Base-by-base conservation (phyloP, 2,113 vertebrate genomes). In the Pithys albifrons region DNA sequence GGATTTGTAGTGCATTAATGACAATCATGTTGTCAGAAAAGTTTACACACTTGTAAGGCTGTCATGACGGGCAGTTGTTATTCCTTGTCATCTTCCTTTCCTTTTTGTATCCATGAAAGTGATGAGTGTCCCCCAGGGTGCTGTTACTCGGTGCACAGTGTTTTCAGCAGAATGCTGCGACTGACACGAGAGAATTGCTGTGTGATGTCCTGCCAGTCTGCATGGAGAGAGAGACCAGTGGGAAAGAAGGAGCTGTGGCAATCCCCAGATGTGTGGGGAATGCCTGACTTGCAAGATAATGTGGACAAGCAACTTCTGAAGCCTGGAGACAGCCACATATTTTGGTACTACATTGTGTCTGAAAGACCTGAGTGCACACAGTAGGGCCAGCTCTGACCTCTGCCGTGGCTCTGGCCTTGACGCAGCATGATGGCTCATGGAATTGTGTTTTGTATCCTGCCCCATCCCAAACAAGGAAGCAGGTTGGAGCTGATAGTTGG, bases 21-120 rank as follows among this genome's bases (percentile, higher is more conserved):
- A 87, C 91, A 95, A 67, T 95, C 70, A 74, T 70, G 33, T 79
- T 94, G 87, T 90, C 87, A 90, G 37, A 75, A 85, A 92, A 88
- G 54, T 81, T 85, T 31, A 35, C 41, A 3, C 14, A 7, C 35
- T 91, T 51, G 48, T 69, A 71, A 81, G 67, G 64, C 37, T 96
- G 83, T 83, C 35, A 33, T 28, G 69, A 89, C 67, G 45, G 92
- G n/a, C 78, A 88, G 65, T 85, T 78, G 62, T 62, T 95, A 67
- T 59, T 93, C 62, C 48, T 76, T 93, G 85, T 85, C 85, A 88
- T 62, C 45, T 89, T 85, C 62, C 62, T 79, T 58, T 71, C 31
- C 62, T 76, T 86, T 88, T 55, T 9, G 11, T 78, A 37, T 55
- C 70, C 29, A 9, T 88, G 33, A 52, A 59, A 84, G 33, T 51